phyloP scores from a whole-genome alignment of 2,113 vertebrate genomes.

The Hippocampus barbouri region DNA sequence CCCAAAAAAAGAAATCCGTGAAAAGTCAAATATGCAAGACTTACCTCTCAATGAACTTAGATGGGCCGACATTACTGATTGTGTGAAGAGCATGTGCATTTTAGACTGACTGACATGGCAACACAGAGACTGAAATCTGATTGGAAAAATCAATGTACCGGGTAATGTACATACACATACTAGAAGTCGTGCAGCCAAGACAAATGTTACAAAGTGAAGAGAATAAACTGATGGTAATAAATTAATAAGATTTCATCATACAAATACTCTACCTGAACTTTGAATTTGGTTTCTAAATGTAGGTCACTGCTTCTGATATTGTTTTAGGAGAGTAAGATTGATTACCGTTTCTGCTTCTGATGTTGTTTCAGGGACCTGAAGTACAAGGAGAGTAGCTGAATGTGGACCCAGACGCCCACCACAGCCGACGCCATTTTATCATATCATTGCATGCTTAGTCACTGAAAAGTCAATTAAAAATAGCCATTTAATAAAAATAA shows the following conservation, averaged over 20 bases:
- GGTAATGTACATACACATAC: not conserved
- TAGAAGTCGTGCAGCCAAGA: not conserved
- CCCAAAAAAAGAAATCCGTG: no score
- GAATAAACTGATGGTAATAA: not conserved
- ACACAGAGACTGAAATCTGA: no score
- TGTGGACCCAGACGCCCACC: not conserved
- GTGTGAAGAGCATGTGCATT: no score
- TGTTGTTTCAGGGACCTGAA: constrained; percentile 37
- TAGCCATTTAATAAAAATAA: not conserved
- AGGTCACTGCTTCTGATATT: not conserved
- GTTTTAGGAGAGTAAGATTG: not conserved
- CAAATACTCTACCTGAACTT: not conserved
- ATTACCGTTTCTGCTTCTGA: not conserved
- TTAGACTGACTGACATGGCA: no score
- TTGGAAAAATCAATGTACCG: no score
- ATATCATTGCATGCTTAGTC: not conserved
- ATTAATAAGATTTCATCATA: not conserved
- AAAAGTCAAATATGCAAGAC: no score
- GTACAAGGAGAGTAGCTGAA: constrained; percentile 40
- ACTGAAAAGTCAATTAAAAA: not conserved
- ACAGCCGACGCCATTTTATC: not conserved
- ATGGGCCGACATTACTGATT: no score
- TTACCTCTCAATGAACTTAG: no score
- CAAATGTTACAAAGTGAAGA: not conserved
- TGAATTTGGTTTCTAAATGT: not conserved